A percentile compares a stretch with the other conserved stretches of the same genome.
Evolutionary conservation across 2,797 vertebrate genomes (phyloP).

Genomic region (Lacerta viridis): DNA sequence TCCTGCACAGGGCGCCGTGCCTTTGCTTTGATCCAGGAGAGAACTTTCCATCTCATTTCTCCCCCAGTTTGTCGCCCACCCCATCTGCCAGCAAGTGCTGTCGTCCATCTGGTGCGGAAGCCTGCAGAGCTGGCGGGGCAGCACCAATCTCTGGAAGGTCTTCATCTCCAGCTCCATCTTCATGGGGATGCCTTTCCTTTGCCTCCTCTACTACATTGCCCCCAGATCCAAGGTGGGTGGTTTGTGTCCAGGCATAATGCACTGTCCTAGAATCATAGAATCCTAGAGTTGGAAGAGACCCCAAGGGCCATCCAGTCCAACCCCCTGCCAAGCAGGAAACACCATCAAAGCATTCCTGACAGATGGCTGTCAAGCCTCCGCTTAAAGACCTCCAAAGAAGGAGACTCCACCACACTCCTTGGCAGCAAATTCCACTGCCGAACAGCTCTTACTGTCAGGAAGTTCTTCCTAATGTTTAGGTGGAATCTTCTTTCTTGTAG

Average conservation of each 20-base stretch:
- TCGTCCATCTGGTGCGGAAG: constrained; percentile 92
- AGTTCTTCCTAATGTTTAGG: too few relatives aligned
- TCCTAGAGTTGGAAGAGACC: too few relatives aligned
- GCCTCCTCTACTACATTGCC: constrained; percentile 89
- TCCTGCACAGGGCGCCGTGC: not conserved
- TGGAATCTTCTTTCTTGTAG: too few relatives aligned
- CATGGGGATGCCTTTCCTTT: constrained; percentile 90
- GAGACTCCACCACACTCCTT: too few relatives aligned
- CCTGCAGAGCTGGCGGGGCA: constrained; percentile 88
- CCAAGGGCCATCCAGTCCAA: too few relatives aligned
- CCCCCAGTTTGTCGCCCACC: constrained; percentile 89
- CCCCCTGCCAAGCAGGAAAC: too few relatives aligned
- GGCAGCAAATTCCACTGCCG: too few relatives aligned
- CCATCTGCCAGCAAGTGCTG: constrained; percentile 93
- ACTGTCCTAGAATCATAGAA: too few relatives aligned
- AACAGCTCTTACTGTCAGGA: too few relatives aligned
- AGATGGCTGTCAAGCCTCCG: too few relatives aligned
- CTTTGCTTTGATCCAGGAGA: accelerated
- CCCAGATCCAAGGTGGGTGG: constrained; percentile 89
- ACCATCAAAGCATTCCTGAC: too few relatives aligned
- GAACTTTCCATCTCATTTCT: not conserved
- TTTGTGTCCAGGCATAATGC: accelerated
- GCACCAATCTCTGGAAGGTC: constrained; percentile 87
- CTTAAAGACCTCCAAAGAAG: too few relatives aligned
- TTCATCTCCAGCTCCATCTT: constrained; percentile 89